phyloP scores from a whole-genome alignment of 2,888 invertebrate species.

The Cephus runcator region DNA sequence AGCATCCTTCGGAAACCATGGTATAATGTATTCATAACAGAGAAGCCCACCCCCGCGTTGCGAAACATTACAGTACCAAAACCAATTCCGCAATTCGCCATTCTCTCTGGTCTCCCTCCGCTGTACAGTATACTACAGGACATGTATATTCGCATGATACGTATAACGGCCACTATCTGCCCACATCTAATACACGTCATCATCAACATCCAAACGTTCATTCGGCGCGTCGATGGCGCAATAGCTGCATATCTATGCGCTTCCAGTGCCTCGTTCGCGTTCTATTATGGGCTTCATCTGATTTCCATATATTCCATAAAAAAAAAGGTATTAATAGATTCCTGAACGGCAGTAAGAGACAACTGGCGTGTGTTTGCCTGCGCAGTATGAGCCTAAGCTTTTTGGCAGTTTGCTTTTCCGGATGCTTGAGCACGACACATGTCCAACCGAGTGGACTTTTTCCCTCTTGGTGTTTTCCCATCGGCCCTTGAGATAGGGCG shows the following conservation, averaged over 20 bases:
- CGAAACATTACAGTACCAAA: neutral
- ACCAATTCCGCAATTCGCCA: conserved; percentile 9
- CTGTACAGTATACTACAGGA: neutral
- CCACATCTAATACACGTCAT: neutral
- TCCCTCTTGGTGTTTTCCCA: conserved; percentile 8
- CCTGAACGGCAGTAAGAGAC: too few species aligned
- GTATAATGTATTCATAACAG: conserved; percentile 63
- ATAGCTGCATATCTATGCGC: neutral
- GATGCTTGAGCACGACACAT: conserved; percentile 62
- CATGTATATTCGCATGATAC: too few species aligned
- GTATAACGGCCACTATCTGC: neutral
- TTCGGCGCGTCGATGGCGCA: neutral
- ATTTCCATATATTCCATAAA: neutral
- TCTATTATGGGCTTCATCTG: neutral
- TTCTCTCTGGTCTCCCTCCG: neutral
- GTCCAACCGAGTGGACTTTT: conserved; percentile 30
- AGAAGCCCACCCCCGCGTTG: conserved; percentile 26
- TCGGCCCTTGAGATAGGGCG: conserved; percentile 18
- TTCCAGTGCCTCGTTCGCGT: too few species aligned
- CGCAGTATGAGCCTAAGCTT: conserved; percentile 30
- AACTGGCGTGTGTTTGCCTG: neutral
- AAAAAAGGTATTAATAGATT: neutral
- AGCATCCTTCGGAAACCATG: conserved; percentile 54
- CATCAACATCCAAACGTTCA: neutral
- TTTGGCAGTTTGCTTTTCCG: conserved; percentile 57